Evolutionary conservation across 1,140 invertebrate species (phyloP).

Genomic region (Drosophila ananassae): DNA sequence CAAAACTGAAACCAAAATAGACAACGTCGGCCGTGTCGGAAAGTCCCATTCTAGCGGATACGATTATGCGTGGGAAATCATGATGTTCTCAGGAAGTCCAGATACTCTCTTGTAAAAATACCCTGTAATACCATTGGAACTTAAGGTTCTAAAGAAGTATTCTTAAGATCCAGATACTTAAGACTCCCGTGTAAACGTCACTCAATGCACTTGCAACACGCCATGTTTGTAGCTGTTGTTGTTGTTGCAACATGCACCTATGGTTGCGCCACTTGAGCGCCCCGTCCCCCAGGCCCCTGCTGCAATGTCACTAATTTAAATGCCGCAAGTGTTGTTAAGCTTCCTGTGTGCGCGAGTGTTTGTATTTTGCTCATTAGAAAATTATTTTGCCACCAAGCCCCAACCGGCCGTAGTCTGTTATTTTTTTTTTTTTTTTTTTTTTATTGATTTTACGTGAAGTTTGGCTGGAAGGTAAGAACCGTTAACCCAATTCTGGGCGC

Average conservation of each 20-base stretch:
- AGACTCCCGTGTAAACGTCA: constrained; percentile 2
- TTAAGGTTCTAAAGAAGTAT: no score
- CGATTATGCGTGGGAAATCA: constrained; percentile 23
- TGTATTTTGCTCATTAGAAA: constrained; percentile 65
- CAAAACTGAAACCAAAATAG: constrained; percentile 68
- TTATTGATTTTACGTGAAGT: constrained; percentile 74
- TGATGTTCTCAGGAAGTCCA: background rate
- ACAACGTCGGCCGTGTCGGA: constrained; percentile 50
- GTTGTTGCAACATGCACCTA: constrained; percentile 68
- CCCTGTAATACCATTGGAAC: no score
- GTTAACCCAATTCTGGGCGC: constrained; percentile 72
- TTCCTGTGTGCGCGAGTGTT: constrained; percentile 58
- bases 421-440: background rate
- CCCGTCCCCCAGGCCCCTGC: background rate
- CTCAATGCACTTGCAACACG: constrained; percentile 68
- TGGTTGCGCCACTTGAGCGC: constrained; percentile 63
- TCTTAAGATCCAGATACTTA: no score
- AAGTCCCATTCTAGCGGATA: constrained; percentile 9
- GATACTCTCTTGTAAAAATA: no score
- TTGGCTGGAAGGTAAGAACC: constrained; percentile 35
- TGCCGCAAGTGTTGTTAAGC: constrained; percentile 73
- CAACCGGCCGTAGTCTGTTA: constrained; percentile 6
- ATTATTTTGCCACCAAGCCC: constrained; percentile 60
- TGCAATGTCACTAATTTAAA: constrained; percentile 63
- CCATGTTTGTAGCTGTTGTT: constrained; percentile 33